Evolutionary conservation across 2,888 invertebrate genomes (phyloP).

Genomic region (Autographa gamma): DNA sequence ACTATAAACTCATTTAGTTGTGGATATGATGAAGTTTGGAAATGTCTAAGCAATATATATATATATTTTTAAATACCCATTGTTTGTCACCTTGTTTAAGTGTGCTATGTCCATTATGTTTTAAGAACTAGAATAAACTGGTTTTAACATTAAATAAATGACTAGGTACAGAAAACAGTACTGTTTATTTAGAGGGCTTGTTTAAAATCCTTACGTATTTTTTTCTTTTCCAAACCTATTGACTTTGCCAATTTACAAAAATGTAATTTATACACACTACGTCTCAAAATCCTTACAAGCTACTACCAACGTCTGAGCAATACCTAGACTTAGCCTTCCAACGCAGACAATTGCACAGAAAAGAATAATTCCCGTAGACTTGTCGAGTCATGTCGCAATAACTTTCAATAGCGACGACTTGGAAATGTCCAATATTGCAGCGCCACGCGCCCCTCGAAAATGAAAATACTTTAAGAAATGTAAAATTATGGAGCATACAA

Average conservation of each 20-base stretch:
- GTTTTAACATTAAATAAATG: too few relatives aligned
- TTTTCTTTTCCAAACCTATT: not conserved
- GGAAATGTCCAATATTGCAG: conserved; percentile 50
- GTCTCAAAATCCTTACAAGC: not conserved
- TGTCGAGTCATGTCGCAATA: conserved; percentile 53
- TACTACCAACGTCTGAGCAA: not conserved
- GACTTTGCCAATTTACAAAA: not conserved
- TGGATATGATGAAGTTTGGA: too few relatives aligned
- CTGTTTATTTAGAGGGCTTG: too few relatives aligned
- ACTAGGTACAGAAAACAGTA: too few relatives aligned
- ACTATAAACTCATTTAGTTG: too few relatives aligned
- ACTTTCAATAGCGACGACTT: conserved; percentile 48
- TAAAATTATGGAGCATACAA: conserved; percentile 5
- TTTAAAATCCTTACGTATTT: too few relatives aligned
- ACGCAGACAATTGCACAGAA: conserved; percentile 49
- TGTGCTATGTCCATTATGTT: too few relatives aligned
- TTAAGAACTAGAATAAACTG: too few relatives aligned
- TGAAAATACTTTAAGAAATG: conserved; percentile 42
- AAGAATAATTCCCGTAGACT: conserved; percentile 49
- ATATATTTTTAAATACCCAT: too few relatives aligned
- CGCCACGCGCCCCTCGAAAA: conserved; percentile 30
- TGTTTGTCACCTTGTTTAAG: too few relatives aligned
- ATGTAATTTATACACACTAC: not conserved
- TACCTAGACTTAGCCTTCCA: not conserved
- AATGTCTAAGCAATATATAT: too few relatives aligned